Evolutionary conservation across 2,888 invertebrate species (phyloP), one percentile per base, ranked within the genome.

Genomic region (Dynastes maya): DNA sequence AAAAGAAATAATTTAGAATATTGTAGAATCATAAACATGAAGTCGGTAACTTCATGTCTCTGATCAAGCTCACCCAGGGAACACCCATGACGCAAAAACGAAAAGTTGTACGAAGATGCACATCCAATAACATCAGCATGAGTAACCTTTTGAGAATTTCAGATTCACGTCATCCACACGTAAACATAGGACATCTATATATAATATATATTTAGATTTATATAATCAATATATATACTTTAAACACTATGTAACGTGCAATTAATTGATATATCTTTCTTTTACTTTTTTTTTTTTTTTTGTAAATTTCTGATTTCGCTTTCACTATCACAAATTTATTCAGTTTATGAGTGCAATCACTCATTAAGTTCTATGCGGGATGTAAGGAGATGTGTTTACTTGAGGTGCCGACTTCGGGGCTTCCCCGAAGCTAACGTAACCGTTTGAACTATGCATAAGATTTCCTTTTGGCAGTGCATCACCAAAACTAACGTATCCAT

Each of bases 341-440:
- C 49, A 51, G 45, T 70, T 75, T 45, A 27, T 40, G 22, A 40
- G 27, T 68, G 58, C 68, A 27, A 16, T 53, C 37, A 77, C 55
- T 77, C 27, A 22, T 70, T 40, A 58, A 51, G 45, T 67, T 40
- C 53, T 40, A 27, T 53, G 45, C 55, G 65, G 76, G 32, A 32
- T 37, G 16, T 37, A 63, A 13, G 51, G 76, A 32, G 67, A 67
- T 11, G 40, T 45, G 2, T 45, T 67, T 40, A 45, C 11, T 45
- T 61, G 27, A 11, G 61, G 27, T 22, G 61, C 6, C 40, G 51
- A 22, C n/a, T 64, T 51, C n/a, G 65, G 32, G 9, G 55, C 53
- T 3, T 76, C 68, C 4, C 68, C 77, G 68, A 61, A 77, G 40
- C 77, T 77, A 9, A 77, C 77, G 27, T 77, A 77, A 2, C 77